Evolutionary conservation across 2,888 invertebrate species (phyloP).

Genomic region (Dasysyrphus tricinctus): DNA sequence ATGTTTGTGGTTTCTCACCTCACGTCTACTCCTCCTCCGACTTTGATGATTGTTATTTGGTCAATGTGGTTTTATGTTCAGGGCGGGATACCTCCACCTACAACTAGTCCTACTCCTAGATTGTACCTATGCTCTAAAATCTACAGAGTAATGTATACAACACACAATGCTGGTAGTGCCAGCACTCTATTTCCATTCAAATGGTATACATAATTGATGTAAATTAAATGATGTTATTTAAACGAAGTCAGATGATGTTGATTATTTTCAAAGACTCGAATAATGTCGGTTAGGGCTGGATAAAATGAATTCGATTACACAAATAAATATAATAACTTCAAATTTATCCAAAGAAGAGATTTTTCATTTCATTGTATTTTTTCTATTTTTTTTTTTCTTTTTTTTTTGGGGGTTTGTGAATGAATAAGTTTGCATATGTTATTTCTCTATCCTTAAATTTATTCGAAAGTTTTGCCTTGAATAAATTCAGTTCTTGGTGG

Average conservation of each 20-base stretch:
- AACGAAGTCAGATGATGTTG: slow-evolving; percentile 49
- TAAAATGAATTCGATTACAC: slow-evolving; percentile 12
- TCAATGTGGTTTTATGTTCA: slow-evolving; percentile 39
- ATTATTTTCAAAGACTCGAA: slow-evolving; percentile 35
- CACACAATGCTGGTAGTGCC: background rate
- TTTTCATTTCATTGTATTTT: slow-evolving; percentile 8
- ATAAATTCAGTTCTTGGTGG: slow-evolving; percentile 9
- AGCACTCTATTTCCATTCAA: slow-evolving; percentile 46
- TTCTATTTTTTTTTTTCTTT: background rate
- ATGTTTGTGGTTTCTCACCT: slow-evolving; percentile 40
- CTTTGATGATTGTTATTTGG: slow-evolving; percentile 50
- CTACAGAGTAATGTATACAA: slow-evolving; percentile 10
- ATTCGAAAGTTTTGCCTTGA: slow-evolving; percentile 28
- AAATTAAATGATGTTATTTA: slow-evolving; percentile 48
- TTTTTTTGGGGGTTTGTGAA: background rate
- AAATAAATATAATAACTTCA: slow-evolving; percentile 1
- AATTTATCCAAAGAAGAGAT: background rate
- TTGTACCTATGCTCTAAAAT: background rate
- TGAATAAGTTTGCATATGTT: slow-evolving; percentile 29
- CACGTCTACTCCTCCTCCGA: slow-evolving; percentile 12
- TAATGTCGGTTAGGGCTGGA: slow-evolving; percentile 18
- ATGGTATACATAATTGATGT: slow-evolving; percentile 49
- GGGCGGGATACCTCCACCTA: slow-evolving; percentile 13
- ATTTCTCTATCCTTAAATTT: slow-evolving; percentile 15
- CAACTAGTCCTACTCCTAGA: background rate